Evolutionary conservation across 2,888 invertebrate genomes (phyloP).

Genomic region (Seladonia tumulorum): DNA sequence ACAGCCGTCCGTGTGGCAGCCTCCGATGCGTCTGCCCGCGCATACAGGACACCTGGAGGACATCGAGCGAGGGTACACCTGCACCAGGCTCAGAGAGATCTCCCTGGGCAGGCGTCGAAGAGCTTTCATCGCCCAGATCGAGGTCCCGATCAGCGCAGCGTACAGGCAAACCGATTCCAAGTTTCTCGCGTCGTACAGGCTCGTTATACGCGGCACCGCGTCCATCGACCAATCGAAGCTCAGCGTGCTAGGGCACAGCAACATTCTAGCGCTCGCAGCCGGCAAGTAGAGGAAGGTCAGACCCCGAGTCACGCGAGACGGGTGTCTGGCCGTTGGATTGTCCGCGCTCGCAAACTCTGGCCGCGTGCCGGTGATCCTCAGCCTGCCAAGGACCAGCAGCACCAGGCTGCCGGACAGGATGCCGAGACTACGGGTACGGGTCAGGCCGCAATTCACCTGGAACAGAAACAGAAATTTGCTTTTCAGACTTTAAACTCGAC

Average conservation of each 20-base stretch:
- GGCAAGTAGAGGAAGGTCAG: slow-evolving; percentile 97
- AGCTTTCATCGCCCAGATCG: slow-evolving; percentile 76
- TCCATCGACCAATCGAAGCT: slow-evolving; percentile 99
- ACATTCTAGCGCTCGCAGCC: slow-evolving; percentile 94
- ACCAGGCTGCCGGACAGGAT: slow-evolving; percentile 89
- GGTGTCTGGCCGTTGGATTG: slow-evolving; percentile 97
- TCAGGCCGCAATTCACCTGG: slow-evolving; percentile 73
- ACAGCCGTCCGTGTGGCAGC: slow-evolving; percentile 89
- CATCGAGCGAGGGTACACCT: slow-evolving; percentile 67
- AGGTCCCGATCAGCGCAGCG: slow-evolving; percentile 81
- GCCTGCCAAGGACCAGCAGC: slow-evolving; percentile 90
- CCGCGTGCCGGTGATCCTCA: slow-evolving; percentile 90
- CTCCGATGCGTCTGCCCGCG: slow-evolving; percentile 88
- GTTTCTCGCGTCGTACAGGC: slow-evolving; percentile 92
- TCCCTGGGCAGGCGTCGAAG: slow-evolving; percentile 66
- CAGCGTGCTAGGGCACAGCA: slow-evolving; percentile 93
- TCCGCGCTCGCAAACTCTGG: slow-evolving; percentile 97
- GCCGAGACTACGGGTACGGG: slow-evolving; percentile 89
- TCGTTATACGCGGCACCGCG: slow-evolving; percentile 94
- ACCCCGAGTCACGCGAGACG: slow-evolving; percentile 91
- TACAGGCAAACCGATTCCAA: slow-evolving; percentile 92
- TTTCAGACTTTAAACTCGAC: background rate
- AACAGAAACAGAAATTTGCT: slow-evolving; percentile 13
- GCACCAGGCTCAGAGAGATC: slow-evolving; percentile 15
- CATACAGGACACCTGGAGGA: slow-evolving; percentile 88